These are phyloP conservation scores for Eilema sororculum DNA, from an alignment of 2,888 invertebrate genomes.

Conservation along the genomic window DNA sequence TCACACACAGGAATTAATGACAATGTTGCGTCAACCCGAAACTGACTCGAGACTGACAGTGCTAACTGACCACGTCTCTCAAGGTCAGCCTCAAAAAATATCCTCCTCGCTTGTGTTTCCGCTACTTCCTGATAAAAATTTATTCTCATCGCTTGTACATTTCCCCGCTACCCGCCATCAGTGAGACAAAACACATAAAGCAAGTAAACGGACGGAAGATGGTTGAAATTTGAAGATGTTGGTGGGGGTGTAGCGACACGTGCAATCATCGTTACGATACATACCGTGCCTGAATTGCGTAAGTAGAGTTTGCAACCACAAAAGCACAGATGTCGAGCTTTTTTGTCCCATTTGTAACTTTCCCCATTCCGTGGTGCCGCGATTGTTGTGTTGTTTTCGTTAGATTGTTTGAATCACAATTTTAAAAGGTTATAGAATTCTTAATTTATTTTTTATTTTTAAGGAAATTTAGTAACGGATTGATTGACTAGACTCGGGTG, in stretches of 20 bases:
- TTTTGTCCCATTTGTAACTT: neutral
- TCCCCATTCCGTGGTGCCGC: neutral
- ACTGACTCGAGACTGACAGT: too few relatives aligned
- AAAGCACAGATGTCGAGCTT: neutral
- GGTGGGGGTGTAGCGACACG: slow-evolving; percentile 14
- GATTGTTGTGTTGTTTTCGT: neutral
- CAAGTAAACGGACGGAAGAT: slow-evolving; percentile 14
- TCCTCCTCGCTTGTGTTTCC: too few relatives aligned
- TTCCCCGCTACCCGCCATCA: slow-evolving; percentile 5
- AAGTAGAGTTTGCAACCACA: slow-evolving; percentile 10
- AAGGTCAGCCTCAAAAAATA: too few relatives aligned
- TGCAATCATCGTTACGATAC: slow-evolving; percentile 19
- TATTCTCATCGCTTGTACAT: neutral
- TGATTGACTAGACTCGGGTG: too few relatives aligned
- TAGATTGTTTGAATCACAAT: neutral
- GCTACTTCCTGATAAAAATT: too few relatives aligned
- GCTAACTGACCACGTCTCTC: too few relatives aligned
- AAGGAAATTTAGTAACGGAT: too few relatives aligned
- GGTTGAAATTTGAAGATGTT: slow-evolving; percentile 22
- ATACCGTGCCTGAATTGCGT: slow-evolving; percentile 15
- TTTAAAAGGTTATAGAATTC: neutral
- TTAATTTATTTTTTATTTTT: too few relatives aligned
- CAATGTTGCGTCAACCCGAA: too few relatives aligned
- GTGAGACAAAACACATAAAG: slow-evolving; percentile 12
- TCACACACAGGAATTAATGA: too few relatives aligned